phyloP scores from a whole-genome alignment of 2,888 invertebrate species.

The Caradrina kadenii region DNA sequence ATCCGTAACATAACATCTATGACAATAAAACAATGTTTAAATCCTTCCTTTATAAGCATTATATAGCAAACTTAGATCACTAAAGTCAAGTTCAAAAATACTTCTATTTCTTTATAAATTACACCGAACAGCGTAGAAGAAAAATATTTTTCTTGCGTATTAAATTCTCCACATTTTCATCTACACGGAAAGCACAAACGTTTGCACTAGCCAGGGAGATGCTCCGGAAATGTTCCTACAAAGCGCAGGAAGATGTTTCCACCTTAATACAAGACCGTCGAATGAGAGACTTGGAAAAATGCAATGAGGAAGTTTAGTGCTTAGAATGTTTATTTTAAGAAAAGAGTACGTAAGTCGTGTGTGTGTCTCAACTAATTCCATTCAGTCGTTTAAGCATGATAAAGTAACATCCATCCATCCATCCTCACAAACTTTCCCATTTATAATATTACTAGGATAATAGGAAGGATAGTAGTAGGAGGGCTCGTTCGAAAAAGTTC shows the following conservation, averaged over 20 bases:
- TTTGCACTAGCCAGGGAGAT: conserved; percentile 44
- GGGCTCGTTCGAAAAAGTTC: too few species aligned
- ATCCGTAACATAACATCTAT: too few species aligned
- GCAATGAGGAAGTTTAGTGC: conserved; percentile 15
- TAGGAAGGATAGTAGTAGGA: too few species aligned
- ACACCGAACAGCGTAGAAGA: conserved; percentile 13
- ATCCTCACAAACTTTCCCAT: too few species aligned
- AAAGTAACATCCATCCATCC: too few species aligned
- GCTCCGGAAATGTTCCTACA: conserved; percentile 40
- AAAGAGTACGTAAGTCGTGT: not conserved
- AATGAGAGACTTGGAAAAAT: conserved; percentile 22
- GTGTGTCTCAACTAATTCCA: too few species aligned
- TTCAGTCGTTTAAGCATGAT: too few species aligned
- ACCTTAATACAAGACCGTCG: conserved; percentile 27
- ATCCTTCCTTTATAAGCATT: not conserved
- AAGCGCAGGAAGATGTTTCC: conserved; percentile 38
- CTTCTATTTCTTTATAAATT: not conserved
- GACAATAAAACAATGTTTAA: too few species aligned
- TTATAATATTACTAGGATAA: too few species aligned
- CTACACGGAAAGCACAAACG: conserved; percentile 49
- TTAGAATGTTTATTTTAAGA: conserved; percentile 1
- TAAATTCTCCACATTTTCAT: conserved; percentile 54
- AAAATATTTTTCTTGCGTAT: conserved; percentile 52
- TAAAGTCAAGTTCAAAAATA: conserved; percentile 3
- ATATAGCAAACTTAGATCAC: not conserved